Base-by-base conservation (phyloP, 1,140 invertebrate genomes). In the Cydia splendana region DNA sequence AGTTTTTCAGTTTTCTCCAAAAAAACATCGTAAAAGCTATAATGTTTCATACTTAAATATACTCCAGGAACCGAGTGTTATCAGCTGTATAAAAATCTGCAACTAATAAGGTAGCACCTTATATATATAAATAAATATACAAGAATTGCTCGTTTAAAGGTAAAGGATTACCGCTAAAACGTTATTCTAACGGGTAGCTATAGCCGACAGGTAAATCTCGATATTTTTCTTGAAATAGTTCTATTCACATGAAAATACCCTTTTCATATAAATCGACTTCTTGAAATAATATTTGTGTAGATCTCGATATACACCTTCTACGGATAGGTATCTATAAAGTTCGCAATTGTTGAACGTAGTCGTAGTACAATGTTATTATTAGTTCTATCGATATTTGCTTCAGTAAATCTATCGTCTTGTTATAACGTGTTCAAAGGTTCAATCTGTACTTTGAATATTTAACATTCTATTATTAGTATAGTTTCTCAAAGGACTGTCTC, bases 221-320 rank as follows among this genome's bases (percentile, higher is more conserved):
- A 48, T 48, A 15, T 48, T 48, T 48, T 13, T 48, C 45, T 48
- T 48, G 15, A 15, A 48, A 48, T 48, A 48, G 2, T n/a, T 51
- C 6, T 1, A 57, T n/a, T 57, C 53, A 57, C 53, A 57, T 18
- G 9, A 42, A 57, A 57, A 18, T 57, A 18, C n/a, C n/a, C n/a
- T 57, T 57, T 57, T n/a, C n/a, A 18, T 9, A 57, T 7, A n/a
- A 18, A n/a, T 57, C n/a, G 53, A 18, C 53, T 57, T 53, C 18
- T 57, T 57, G 53, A 57, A 57, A 57, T 57, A 57, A 18, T 57
- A 18, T 57, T 57, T 57, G 15, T 57, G n/a, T 57, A 57, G 53
- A 4, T n/a, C 53, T 48, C 13, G 12, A 15, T 48, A 48, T 0
- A 1, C 15, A 48, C 53, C 53, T 18, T 4, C 15, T 53, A 0